Evolutionary conservation across 2,113 vertebrate genomes (phyloP), one percentile per base, ranked within the genome.

Genomic region (Typhlomys cinereus): DNA sequence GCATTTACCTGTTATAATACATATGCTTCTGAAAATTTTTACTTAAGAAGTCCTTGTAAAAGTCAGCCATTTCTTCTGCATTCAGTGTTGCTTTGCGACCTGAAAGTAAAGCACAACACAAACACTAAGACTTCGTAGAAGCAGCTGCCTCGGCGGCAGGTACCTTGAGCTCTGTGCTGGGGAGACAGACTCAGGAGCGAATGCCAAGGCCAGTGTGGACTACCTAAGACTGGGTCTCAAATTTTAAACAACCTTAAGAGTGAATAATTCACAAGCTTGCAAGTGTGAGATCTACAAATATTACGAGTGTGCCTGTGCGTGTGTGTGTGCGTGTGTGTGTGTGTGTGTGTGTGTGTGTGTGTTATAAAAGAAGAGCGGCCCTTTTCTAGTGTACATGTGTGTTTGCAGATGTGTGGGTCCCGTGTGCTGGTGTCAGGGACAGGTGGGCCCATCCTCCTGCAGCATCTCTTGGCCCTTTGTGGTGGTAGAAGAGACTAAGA

Each of bases 61-160:
- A 99, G 48, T 98, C 97, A 39, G 99, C 98, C 99, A 99, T 99
- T 96, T 99, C 99, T 93, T 99, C 99, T 82, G 98, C 98, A 95
- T 82, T 97, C 94, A 99, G 82, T 17, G 97, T 93, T 66, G 96
- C 97, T 94, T 98, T 99, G 2, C 97, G 98, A 93, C 99, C 99
- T 99, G 97, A 96, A 98, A 97, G 71, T 78, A 85, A 96, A 86
- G 95, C 78, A 94, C 50, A 59, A 70, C 12, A 18, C 73, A 80
- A 54, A 88, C 46, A 23, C n/a, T 57, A 70, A 91, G 48, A 54
- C 9, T 13, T 48, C 36, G 14, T 27, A 41, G 14, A 29, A 41
- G 20, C 80, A 86, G 54, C 54, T 57, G n/a, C n/a, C n/a, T n/a
- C n/a, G n/a, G n/a, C n/a, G n/a, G n/a, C n/a, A n/a, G n/a, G n/a